Percentiles rank a stretch among this genome's conserved stretches.
Evolutionary conservation across 2,797 vertebrate genomes (phyloP).

Genomic region (Triplophysa yarkandensis): DNA sequence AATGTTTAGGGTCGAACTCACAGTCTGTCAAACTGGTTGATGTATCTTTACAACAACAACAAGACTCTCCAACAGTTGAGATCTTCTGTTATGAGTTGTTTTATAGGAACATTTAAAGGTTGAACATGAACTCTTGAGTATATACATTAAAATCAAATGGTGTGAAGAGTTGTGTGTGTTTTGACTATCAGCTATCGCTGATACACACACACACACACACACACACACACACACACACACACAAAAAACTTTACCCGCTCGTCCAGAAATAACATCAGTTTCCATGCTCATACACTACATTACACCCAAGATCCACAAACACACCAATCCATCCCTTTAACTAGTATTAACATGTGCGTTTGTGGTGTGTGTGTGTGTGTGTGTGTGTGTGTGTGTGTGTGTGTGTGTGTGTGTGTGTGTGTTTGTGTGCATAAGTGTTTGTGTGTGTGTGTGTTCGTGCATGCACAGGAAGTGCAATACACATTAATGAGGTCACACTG

Average conservation of each 20-base stretch:
- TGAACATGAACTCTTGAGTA: neutral
- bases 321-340: neutral
- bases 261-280: constrained; percentile 49
- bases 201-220: constrained; percentile 5
- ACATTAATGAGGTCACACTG: constrained; percentile 21
- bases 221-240: constrained; percentile 23
- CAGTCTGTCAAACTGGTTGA: neutral
- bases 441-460: constrained; percentile 1
- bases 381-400: too few species aligned
- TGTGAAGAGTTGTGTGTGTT: constrained; percentile 6
- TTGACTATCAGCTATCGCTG: constrained; percentile 34
- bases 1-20: constrained; percentile 27
- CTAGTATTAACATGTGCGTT: neutral
- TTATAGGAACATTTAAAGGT: neutral
- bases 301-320: constrained; percentile 30
- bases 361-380: too few species aligned
- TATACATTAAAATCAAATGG: constrained; percentile 14
- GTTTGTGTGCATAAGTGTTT: too few species aligned
- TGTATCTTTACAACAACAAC: neutral
- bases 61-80: too few species aligned
- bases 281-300: constrained; percentile 44
- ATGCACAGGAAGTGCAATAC: constrained; percentile 31
- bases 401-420: too few species aligned
- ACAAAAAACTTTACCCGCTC: constrained; percentile 9
- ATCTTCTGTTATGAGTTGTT: neutral